Conservation (phyloP, 2,888 invertebrate species). For the Conops quadrifasciatus region DNA sequence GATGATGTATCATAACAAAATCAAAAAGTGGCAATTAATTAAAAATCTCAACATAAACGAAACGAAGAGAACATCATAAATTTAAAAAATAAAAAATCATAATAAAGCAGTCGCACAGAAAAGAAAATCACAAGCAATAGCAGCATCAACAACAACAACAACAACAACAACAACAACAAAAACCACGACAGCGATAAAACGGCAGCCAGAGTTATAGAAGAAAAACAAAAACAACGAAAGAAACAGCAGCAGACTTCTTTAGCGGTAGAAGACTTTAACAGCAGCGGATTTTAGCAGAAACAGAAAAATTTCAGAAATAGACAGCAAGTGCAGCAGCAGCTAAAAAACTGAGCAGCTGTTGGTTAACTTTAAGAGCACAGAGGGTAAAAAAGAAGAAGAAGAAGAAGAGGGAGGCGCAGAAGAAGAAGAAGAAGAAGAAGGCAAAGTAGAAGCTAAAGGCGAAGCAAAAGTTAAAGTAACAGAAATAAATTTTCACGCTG, state of each 20-base stretch:
- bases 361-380: no score
- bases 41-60: constrained; percentile 8
- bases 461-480: no score
- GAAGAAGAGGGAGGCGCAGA: no score
- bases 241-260: constrained; percentile 9
- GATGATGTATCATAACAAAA: not conserved
- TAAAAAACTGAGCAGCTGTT: no score
- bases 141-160: not conserved
- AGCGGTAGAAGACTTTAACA: not conserved
- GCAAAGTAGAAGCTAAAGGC: no score
- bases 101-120: not conserved
- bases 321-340: no score
- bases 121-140: not conserved
- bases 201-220: no score
- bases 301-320: no score
- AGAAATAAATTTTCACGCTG: no score
- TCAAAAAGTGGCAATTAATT: constrained; percentile 10
- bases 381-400: no score
- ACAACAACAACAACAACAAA: constrained; percentile 7
- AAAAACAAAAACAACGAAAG: constrained; percentile 2
- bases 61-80: not conserved
- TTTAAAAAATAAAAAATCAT: not conserved
- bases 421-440: no score
- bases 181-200: not conserved
- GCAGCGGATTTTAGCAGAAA: constrained; percentile 10